Base-by-base conservation (phyloP, 2,888 invertebrate genomes). In the Kryphioiulus occultus region DNA sequence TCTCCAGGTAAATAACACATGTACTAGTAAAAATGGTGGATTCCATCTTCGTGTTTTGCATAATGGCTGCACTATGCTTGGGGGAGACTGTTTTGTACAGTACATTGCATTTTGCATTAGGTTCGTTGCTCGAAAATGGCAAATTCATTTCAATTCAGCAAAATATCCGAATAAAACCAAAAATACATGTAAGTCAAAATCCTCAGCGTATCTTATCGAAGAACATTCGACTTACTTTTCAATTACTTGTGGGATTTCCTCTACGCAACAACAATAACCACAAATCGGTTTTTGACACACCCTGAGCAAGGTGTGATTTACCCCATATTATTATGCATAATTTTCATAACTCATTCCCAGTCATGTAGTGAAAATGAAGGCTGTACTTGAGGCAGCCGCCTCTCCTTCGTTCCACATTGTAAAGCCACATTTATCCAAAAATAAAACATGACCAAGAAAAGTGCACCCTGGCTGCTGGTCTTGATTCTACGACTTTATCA, bases 1-100 rank as follows among this genome's bases (percentile, higher is more conserved):
- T 68, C 68, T 68, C 68, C 68, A 68, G 68, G 68, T 68, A 68
- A 68, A 26, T 68, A 68, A n/a, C n/a, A n/a, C n/a, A n/a, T n/a
- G n/a, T n/a, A n/a, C n/a, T n/a, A 68, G 26, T 26, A 68, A 26
- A 68, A 68, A 68, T 68, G 26, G 22, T 5, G 68, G 68, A 68
- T 19, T 47, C 17, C 47, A 47, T 19, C 9, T n/a, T 59, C n/a
- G 53, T n/a, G n/a, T n/a, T 59, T 59, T 39, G 39, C 3, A 39
- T 39, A 5, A n/a, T n/a, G 53, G n/a, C 19, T n/a, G 53, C 0
- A n/a, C 7, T 59, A 59, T 59, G 2, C 17, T 59, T 59, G 5
- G 19, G 53, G n/a, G 53, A 47, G 5, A 47, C 47, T 47, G 19
- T 15, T 17, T 47, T 10, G 3, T 47, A 47, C 10, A 47, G 3